Evolutionary conservation across 2,797 vertebrate genomes (phyloP).

Genomic region (Squalus acanthias): DNA sequence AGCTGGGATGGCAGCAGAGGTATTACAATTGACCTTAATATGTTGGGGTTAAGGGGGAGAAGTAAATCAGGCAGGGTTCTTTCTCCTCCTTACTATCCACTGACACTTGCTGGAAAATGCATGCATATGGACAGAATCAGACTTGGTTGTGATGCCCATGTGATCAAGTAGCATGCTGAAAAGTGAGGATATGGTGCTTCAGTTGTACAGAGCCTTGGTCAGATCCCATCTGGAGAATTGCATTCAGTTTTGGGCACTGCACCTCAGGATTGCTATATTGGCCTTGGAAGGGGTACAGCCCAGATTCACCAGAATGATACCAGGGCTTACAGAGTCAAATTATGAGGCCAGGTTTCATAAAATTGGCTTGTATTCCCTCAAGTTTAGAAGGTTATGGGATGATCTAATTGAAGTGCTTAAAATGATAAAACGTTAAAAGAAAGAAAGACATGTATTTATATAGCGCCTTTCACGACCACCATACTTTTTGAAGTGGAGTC

Average conservation of each 20-base stretch:
- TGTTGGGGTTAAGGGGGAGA: background rate
- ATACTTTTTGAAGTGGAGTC: no score
- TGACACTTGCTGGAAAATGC: background rate
- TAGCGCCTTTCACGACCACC: no score
- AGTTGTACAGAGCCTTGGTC: background rate
- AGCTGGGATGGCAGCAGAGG: background rate
- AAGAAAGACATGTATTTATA: no score
- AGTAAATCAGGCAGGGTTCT: background rate
- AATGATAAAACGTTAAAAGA: background rate
- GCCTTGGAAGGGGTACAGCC: background rate
- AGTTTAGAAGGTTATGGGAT: background rate
- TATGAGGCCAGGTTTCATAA: background rate
- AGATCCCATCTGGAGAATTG: background rate
- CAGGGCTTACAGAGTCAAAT: background rate
- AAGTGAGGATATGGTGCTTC: background rate
- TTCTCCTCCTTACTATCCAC: background rate
- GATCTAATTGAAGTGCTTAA: background rate
- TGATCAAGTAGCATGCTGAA: background rate
- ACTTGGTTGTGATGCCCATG: background rate
- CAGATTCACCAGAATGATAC: background rate
- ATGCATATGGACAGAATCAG: background rate
- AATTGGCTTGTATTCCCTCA: background rate
- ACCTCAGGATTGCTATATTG: background rate
- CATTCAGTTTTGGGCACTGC: background rate
- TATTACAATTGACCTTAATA: background rate